phyloP scores from a whole-genome alignment of 2,113 vertebrate species.

The Tapirus terrestris region DNA sequence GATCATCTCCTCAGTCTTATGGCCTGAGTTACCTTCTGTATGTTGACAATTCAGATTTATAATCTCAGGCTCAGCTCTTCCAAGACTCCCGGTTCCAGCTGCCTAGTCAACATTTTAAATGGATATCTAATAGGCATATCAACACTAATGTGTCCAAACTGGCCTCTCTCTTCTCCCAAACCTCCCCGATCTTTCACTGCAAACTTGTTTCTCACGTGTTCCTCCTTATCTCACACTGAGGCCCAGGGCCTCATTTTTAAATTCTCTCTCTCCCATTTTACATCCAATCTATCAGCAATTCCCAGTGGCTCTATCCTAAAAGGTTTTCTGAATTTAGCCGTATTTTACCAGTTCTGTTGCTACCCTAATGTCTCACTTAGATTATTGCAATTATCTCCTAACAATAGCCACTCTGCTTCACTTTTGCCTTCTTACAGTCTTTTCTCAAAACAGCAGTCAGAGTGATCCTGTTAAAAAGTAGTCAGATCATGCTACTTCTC shows the following conservation, averaged over 20 bases:
- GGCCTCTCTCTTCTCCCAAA: neutral
- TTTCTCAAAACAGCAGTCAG: neutral
- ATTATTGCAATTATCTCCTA: neutral
- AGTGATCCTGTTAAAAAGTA: neutral
- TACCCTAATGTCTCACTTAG: neutral
- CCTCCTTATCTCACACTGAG: neutral
- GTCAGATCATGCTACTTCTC: neutral
- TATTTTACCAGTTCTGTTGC: neutral
- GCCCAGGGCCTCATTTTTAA: neutral
- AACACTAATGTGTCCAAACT: neutral
- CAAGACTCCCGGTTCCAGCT: neutral
- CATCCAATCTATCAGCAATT: neutral
- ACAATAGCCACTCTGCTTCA: neutral
- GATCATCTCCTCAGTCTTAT: neutral
- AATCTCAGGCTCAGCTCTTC: neutral
- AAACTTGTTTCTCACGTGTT: neutral
- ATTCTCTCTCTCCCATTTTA: neutral
- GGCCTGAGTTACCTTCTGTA: neutral
- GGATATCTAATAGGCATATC: neutral
- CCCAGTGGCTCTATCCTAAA: neutral
- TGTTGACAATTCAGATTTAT: neutral
- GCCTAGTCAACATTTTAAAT: neutral
- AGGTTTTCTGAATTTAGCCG: neutral
- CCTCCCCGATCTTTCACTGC: neutral
- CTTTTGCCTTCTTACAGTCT: neutral